A percentile compares a stretch with the other conserved stretches of the same genome.
Conservation (phyloP, 2,888 invertebrate genomes). For the Cantharis nigra region DNA sequence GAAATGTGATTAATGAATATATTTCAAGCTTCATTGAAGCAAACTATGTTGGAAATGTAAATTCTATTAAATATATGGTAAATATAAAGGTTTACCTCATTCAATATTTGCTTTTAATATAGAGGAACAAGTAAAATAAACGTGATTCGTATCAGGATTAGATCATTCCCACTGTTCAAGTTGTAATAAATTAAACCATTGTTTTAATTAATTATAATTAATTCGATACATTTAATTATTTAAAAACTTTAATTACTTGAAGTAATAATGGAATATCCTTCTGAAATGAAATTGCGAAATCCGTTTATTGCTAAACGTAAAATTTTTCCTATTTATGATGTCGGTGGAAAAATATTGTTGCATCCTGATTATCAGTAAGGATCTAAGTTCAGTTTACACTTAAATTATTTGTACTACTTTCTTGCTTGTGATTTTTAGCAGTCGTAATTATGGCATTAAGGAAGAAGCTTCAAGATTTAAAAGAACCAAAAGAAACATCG, state of each 20-base stretch:
- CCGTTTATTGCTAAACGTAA: not conserved
- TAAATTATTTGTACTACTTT: not conserved
- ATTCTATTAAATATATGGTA: not conserved
- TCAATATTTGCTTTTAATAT: not conserved
- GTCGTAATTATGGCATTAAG: too few species aligned
- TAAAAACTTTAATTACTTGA: too few species aligned
- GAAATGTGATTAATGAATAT: not conserved
- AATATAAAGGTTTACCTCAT: not conserved
- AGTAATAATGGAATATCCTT: not conserved
- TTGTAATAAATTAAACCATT: too few species aligned
- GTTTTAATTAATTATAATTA: too few species aligned
- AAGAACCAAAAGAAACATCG: not conserved
- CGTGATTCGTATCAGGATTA: not conserved
- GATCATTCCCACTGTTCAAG: not conserved
- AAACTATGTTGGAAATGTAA: not conserved
- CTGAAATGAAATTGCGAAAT: not conserved
- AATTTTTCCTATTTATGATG: not conserved
- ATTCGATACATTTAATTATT: too few species aligned
- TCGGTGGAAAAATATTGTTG: too few species aligned
- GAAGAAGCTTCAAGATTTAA: not conserved
- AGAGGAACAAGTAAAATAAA: not conserved
- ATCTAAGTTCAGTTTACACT: not conserved
- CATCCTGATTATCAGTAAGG: not conserved
- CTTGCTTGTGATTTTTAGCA: not conserved
- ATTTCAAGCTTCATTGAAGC: not conserved